These are phyloP conservation scores for Rhamphomyia laevipes DNA, from an alignment of 2,888 invertebrate species.

Conservation along the genomic window DNA sequence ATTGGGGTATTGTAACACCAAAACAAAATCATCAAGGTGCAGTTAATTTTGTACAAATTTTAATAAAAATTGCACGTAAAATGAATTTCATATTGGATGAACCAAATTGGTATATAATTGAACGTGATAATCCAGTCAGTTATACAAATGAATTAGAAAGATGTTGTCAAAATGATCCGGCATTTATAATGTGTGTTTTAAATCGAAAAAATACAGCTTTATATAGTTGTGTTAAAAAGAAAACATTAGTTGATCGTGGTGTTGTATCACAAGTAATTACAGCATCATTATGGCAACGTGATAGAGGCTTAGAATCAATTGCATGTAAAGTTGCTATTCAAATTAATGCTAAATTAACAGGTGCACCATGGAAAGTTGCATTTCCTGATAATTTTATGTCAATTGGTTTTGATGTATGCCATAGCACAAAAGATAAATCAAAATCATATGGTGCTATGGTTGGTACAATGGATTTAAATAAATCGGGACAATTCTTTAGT, in stretches of 20 bases:
- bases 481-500: slow-evolving; percentile 57
- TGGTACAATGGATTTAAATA: slow-evolving; percentile 49
- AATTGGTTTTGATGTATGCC: slow-evolving; percentile 81
- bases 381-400: slow-evolving; percentile 65
- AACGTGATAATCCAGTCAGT: slow-evolving; percentile 46
- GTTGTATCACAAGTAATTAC: slow-evolving; percentile 54
- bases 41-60: neutral
- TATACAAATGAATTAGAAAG: slow-evolving; percentile 50
- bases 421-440: slow-evolving; percentile 57
- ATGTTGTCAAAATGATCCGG: slow-evolving; percentile 44
- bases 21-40: too few relatives aligned
- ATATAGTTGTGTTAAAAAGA: slow-evolving; percentile 82
- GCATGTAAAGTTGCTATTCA: slow-evolving; percentile 90
- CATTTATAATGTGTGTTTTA: slow-evolving; percentile 55
- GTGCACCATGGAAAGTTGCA: slow-evolving; percentile 72
- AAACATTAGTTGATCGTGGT: slow-evolving; percentile 64
- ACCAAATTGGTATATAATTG: slow-evolving; percentile 28
- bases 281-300: slow-evolving; percentile 33
- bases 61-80: neutral
- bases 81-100: neutral
- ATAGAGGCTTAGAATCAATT: slow-evolving; percentile 52
- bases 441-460: slow-evolving; percentile 68
- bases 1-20: too few relatives aligned
- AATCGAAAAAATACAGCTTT: slow-evolving; percentile 43
- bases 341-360: slow-evolving; percentile 85